These are phyloP conservation scores for Lagocephalus sceleratus DNA, from an alignment of 2,797 vertebrate species.

Conservation along the genomic window DNA sequence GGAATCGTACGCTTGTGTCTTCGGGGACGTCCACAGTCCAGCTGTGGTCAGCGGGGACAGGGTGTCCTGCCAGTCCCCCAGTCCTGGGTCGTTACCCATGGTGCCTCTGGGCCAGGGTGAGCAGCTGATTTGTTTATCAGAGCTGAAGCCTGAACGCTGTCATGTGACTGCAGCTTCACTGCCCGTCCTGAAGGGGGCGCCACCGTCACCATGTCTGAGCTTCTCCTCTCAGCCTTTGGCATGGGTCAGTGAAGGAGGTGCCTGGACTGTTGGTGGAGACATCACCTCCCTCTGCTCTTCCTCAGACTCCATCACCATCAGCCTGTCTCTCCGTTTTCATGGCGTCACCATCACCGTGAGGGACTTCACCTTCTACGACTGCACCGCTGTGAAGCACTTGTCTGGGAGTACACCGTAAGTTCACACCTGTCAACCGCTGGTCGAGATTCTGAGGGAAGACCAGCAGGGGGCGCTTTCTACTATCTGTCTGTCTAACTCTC, in stretches of 20 bases:
- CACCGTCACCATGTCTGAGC: too few species aligned
- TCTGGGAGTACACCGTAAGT: conserved; percentile 90
- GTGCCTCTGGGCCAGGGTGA: conserved; percentile 85
- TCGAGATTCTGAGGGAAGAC: too few species aligned
- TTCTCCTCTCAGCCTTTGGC: too few species aligned
- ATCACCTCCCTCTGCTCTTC: conserved; percentile 18
- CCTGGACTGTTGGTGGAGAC: background rate
- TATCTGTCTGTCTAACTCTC: background rate
- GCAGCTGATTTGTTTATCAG: conserved; percentile 25
- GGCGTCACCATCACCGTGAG: conserved; percentile 79
- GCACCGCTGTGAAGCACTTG: conserved; percentile 84
- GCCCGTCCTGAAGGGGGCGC: too few species aligned
- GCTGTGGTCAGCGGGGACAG: conserved; percentile 80
- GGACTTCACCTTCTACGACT: conserved; percentile 92
- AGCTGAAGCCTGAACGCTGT: background rate
- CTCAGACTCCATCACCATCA: conserved; percentile 86
- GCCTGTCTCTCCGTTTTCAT: conserved; percentile 84
- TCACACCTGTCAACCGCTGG: background rate
- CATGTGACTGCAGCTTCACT: too few species aligned
- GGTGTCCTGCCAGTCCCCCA: conserved; percentile 86
- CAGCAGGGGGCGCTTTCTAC: too few species aligned
- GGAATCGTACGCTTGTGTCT: conserved; percentile 89
- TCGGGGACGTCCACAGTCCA: conserved; percentile 80
- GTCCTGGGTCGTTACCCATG: conserved; percentile 73
- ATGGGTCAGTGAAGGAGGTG: background rate